phyloP scores from a whole-genome alignment of 2,797 vertebrate genomes.

The Pachyuromys duprasi region DNA sequence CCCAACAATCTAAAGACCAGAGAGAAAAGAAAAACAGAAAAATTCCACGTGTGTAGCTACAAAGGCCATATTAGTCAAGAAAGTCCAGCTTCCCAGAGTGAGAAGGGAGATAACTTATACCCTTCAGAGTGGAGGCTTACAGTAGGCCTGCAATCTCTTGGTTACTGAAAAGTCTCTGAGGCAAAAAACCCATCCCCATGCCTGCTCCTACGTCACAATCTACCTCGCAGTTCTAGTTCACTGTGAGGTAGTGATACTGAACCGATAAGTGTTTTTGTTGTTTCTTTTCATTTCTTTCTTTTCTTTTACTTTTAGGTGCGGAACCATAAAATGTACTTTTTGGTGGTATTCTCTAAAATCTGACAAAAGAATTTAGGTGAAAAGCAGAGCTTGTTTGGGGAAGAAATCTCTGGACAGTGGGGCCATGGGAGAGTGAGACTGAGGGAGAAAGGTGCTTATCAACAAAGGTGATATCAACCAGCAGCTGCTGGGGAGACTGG shows the following conservation, averaged over 20 bases:
- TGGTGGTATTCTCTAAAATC: not conserved
- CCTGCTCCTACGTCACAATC: not conserved
- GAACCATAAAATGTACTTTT: not conserved
- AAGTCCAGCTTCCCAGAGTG: not conserved
- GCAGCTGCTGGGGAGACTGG: not conserved
- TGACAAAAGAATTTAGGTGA: conserved; percentile 14
- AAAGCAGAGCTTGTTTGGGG: not conserved
- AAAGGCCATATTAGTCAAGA: not conserved
- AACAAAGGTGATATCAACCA: not conserved
- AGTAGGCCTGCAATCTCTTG: not conserved
- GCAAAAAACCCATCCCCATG: not conserved
- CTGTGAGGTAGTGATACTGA: not conserved
- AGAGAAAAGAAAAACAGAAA: conserved; percentile 34
- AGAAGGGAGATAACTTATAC: not conserved
- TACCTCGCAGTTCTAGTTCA: not conserved
- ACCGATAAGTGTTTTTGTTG: not conserved
- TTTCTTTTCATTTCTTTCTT: not conserved
- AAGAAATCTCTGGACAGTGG: not conserved
- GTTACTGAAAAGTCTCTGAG: not conserved
- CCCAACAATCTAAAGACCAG: not conserved
- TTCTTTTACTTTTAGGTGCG: not conserved
- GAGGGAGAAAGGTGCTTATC: not conserved
- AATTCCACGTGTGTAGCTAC: not conserved
- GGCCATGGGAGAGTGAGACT: not conserved
- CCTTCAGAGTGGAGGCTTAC: not conserved